These are phyloP conservation scores for Cyclophora punctaria DNA, from an alignment of 2,888 invertebrate species.

Conservation along the genomic window DNA sequence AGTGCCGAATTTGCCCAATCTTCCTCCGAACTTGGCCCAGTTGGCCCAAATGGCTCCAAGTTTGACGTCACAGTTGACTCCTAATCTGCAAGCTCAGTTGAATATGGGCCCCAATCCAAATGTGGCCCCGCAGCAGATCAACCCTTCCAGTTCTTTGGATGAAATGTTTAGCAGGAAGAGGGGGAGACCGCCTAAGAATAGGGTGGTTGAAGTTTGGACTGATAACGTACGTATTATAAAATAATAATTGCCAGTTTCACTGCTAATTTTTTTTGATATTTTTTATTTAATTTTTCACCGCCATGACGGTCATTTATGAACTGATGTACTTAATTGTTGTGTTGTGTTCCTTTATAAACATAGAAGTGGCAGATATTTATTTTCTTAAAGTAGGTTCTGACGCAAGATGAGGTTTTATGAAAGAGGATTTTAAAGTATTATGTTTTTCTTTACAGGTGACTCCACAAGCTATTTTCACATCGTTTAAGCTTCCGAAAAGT, in stretches of 20 bases:
- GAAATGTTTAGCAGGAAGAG: conserved; percentile 94
- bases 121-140: conserved; percentile 55
- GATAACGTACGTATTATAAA: conserved; percentile 82
- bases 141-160: conserved; percentile 83
- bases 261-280: too few relatives aligned
- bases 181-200: conserved; percentile 97
- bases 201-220: conserved; percentile 93
- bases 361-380: too few relatives aligned
- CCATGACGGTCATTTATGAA: too few relatives aligned
- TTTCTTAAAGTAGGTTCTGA: too few relatives aligned
- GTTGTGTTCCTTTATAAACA: too few relatives aligned
- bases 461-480: conserved; percentile 94
- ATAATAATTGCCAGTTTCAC: too few relatives aligned
- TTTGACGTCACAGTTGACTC: conserved; percentile 54
- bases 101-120: conserved; percentile 55
- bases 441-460: conserved; percentile 67
- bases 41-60: conserved; percentile 67
- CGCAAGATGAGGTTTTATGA: too few relatives aligned
- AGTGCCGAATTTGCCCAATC: conserved; percentile 46
- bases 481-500: conserved; percentile 90
- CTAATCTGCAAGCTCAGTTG: conserved; percentile 62
- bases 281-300: too few relatives aligned
- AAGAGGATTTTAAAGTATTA: too few relatives aligned
- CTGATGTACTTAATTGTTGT: too few relatives aligned
- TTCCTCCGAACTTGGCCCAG: conserved; percentile 65